Conservation (phyloP, 1,140 invertebrate genomes). For the Choristoneura fumiferana region DNA sequence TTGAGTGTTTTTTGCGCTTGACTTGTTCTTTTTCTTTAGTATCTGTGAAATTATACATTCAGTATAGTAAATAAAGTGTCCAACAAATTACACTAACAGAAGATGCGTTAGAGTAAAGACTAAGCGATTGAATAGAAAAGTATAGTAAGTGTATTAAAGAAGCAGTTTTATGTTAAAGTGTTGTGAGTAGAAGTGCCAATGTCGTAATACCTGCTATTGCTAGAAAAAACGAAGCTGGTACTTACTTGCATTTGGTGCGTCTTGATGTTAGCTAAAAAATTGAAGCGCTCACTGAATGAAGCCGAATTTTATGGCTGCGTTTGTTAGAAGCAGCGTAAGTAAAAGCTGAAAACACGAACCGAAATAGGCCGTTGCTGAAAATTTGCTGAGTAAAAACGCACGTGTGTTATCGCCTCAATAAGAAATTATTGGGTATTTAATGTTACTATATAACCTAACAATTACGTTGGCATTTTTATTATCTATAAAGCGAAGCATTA, state of each 20-base stretch:
- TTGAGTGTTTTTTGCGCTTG: constrained; percentile 61
- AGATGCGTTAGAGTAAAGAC: constrained; percentile 7
- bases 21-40: constrained; percentile 54
- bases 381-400: too few species aligned
- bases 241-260: constrained; percentile 18
- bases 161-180: constrained; percentile 19
- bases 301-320: constrained; percentile 19
- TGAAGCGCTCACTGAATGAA: constrained; percentile 41
- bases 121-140: background rate
- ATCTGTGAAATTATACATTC: constrained; percentile 66
- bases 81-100: background rate
- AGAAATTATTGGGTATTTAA: too few species aligned
- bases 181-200: constrained; percentile 14
- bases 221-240: constrained; percentile 25
- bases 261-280: constrained; percentile 25
- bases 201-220: constrained; percentile 4
- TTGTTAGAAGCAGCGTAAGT: constrained; percentile 19
- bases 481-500: too few species aligned
- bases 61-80: constrained; percentile 35
- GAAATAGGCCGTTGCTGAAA: background rate
- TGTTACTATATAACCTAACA: too few species aligned
- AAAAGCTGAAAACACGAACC: constrained; percentile 34
- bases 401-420: too few species aligned
- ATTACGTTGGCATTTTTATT: too few species aligned
- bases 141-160: constrained; percentile 4